Percentiles rank a stretch among this genome's conserved stretches.
Evolutionary conservation across 2,797 vertebrate species (phyloP).

Genomic region (Sebastes nivosus): DNA sequence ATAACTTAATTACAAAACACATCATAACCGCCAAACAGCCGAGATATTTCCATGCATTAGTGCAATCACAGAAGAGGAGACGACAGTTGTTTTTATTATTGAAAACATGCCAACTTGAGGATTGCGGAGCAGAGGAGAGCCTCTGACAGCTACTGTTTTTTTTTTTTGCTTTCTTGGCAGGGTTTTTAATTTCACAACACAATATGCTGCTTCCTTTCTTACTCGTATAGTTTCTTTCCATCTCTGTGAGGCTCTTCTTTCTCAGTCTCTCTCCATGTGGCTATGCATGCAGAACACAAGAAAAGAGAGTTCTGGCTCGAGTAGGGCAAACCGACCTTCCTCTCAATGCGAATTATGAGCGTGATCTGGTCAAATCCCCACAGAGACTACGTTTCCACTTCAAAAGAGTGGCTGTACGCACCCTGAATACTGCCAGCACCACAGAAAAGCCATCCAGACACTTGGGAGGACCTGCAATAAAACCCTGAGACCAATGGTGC

Average conservation of each 20-base stretch:
- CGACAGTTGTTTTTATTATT: conserved; percentile 42
- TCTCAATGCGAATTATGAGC: conserved; percentile 68
- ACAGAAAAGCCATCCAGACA: conserved; percentile 59
- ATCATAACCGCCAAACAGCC: conserved; percentile 35
- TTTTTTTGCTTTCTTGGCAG: neutral
- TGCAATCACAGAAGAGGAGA: conserved; percentile 5
- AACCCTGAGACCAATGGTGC: conserved; percentile 49
- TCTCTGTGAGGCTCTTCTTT: neutral
- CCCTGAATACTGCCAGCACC: conserved; percentile 65
- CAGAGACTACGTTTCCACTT: conserved; percentile 73
- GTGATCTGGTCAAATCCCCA: conserved; percentile 76
- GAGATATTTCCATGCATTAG: conserved; percentile 36
- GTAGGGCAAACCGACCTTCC: conserved; percentile 69
- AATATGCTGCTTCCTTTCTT: neutral
- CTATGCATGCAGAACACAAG: neutral
- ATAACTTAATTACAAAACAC: conserved; percentile 52
- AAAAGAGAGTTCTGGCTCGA: conserved; percentile 27
- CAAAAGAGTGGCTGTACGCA: conserved; percentile 75
- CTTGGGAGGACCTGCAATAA: conserved; percentile 55
- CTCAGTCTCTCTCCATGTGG: neutral
- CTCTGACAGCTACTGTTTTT: conserved; percentile 8
- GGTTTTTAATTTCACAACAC: conserved; percentile 22
- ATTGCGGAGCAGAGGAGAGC: neutral
- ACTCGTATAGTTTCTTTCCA: neutral
- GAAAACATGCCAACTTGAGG: conserved; percentile 43